Evolutionary conservation across 2,797 vertebrate genomes (phyloP).

Genomic region (Schizopygopsis pylzovi): DNA sequence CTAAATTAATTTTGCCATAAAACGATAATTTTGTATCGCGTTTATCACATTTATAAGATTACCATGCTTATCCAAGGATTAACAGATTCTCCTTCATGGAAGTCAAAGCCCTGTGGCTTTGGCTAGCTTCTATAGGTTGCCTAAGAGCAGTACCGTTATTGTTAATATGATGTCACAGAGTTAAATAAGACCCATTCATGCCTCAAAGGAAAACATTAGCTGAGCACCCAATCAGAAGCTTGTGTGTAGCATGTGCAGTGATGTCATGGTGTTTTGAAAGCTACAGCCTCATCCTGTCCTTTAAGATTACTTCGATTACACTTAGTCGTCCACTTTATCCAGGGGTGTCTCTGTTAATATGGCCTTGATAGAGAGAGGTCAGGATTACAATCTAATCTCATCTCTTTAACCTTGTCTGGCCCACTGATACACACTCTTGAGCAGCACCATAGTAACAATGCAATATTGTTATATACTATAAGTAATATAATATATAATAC

Average conservation of each 20-base stretch:
- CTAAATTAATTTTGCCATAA: slow-evolving; percentile 5
- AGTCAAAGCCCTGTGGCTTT: background rate
- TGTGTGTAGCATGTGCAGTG: background rate
- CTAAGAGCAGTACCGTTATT: background rate
- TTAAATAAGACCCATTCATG: background rate
- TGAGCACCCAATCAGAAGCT: background rate
- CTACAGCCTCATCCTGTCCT: background rate
- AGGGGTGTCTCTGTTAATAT: background rate
- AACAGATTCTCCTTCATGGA: background rate
- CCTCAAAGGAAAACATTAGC: background rate
- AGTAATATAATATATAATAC: background rate
- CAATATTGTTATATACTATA: background rate
- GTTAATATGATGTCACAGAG: background rate
- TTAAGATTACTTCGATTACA: background rate
- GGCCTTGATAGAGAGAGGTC: background rate
- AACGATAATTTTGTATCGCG: background rate
- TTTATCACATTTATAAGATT: background rate
- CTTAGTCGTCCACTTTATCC: slow-evolving; percentile 4
- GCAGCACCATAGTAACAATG: background rate
- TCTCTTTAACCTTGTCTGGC: slow-evolving; percentile 7
- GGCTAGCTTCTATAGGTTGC: background rate
- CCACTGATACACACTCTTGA: background rate
- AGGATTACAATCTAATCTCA: slow-evolving; percentile 20
- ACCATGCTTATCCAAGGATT: slow-evolving; percentile 1
- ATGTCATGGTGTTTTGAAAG: background rate